Percentiles rank a stretch among this genome's conserved stretches.
phyloP scores from a whole-genome alignment of 1,140 invertebrate species.

The Eriosoma lanigerum region DNA sequence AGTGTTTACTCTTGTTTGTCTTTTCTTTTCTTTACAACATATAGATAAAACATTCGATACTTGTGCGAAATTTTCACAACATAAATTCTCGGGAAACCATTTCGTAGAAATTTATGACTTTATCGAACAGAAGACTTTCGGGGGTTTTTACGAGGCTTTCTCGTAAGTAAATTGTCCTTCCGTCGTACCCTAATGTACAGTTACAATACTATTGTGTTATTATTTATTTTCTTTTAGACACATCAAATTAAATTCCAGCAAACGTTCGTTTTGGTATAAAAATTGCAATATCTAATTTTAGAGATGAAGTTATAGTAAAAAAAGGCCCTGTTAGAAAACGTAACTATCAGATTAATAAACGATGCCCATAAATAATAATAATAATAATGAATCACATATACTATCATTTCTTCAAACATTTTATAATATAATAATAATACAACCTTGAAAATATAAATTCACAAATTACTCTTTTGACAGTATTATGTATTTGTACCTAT shows the following conservation, averaged over 20 bases:
- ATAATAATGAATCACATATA: slow-evolving; percentile 3
- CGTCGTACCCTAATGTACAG: background rate
- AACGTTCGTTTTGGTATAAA: background rate
- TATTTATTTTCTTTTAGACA: slow-evolving; percentile 23
- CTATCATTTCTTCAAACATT: background rate
- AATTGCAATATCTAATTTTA: background rate
- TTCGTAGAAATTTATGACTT: slow-evolving; percentile 24
- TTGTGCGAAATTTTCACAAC: background rate
- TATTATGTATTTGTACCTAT: no score
- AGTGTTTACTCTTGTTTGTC: background rate
- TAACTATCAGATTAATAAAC: background rate
- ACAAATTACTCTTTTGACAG: background rate
- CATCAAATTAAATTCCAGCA: slow-evolving; percentile 17
- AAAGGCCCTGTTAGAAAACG: background rate
- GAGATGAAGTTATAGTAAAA: background rate
- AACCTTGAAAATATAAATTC: background rate
- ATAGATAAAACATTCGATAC: background rate
- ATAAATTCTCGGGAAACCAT: slow-evolving; percentile 13
- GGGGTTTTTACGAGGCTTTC: background rate
- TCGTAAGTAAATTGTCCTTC: no score
- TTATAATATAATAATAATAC: background rate
- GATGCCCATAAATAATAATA: background rate
- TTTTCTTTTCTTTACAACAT: background rate
- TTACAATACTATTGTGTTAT: slow-evolving; percentile 23
- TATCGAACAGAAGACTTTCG: slow-evolving; percentile 15